phyloP scores from a whole-genome alignment of 2,113 vertebrate genomes.

The Engystomops pustulosus region DNA sequence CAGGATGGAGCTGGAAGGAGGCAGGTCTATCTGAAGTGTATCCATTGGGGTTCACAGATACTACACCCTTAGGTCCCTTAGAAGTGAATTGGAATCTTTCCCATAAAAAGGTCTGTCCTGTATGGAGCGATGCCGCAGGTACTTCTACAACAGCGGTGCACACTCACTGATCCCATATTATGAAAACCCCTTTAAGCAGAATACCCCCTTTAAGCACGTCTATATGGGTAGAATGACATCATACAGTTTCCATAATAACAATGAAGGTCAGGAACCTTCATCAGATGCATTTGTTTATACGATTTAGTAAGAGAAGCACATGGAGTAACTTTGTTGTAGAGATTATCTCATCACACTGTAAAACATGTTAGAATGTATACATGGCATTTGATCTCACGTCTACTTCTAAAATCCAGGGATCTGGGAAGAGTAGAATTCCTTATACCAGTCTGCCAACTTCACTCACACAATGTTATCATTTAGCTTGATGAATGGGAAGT shows the following conservation, averaged over 20 bases:
- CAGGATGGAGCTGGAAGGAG: too few relatives aligned
- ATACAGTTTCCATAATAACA: not conserved
- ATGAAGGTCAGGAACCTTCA: not conserved
- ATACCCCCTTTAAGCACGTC: not conserved
- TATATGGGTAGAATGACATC: not conserved
- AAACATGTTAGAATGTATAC: slow-evolving; percentile 36
- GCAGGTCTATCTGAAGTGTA: too few relatives aligned
- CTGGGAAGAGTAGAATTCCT: slow-evolving; percentile 49
- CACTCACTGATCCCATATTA: too few relatives aligned
- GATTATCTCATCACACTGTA: slow-evolving; percentile 52
- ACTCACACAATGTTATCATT: slow-evolving; percentile 38
- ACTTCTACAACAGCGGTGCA: too few relatives aligned
- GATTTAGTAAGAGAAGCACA: not conserved
- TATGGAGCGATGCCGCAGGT: too few relatives aligned
- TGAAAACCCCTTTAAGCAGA: too few relatives aligned
- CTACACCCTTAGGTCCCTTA: too few relatives aligned
- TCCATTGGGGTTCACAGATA: too few relatives aligned
- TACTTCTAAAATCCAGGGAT: slow-evolving; percentile 44
- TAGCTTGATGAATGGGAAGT: slow-evolving; percentile 45
- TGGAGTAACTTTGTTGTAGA: slow-evolving; percentile 13
- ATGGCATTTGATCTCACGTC: slow-evolving; percentile 54
- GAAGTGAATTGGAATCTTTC: too few relatives aligned
- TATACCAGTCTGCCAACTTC: slow-evolving; percentile 45
- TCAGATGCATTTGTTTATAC: not conserved
- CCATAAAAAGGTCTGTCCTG: too few relatives aligned